A percentile compares a stretch with the other conserved stretches of the same genome.
phyloP scores from a whole-genome alignment of 2,888 invertebrate species.

The Cepaea hortensis region DNA sequence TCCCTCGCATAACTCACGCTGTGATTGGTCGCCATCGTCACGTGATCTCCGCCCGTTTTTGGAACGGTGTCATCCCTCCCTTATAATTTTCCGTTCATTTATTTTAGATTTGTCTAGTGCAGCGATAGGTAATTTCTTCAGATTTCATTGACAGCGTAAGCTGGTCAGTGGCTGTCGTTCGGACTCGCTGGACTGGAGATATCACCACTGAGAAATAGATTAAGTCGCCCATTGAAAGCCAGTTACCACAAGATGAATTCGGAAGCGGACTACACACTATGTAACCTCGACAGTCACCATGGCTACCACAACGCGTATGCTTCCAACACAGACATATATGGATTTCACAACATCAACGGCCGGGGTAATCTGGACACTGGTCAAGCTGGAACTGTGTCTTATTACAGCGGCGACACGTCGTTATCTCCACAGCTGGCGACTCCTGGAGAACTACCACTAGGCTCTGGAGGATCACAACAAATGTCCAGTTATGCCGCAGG shows the following conservation, averaged over 20 bases:
- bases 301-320: constrained; percentile 35
- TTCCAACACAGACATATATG: constrained; percentile 33
- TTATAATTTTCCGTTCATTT: constrained; percentile 72
- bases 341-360: constrained; percentile 38
- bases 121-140: constrained; percentile 68
- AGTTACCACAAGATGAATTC: constrained; percentile 66
- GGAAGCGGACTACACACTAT: constrained; percentile 73
- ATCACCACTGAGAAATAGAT: constrained; percentile 35
- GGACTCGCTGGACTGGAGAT: constrained; percentile 18
- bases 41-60: constrained; percentile 64
- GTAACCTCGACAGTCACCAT: constrained; percentile 73
- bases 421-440: constrained; percentile 45
- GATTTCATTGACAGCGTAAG: constrained; percentile 33
- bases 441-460: constrained; percentile 39
- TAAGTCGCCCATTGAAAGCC: not conserved
- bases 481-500: constrained; percentile 9
- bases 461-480: constrained; percentile 27
- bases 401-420: constrained; percentile 26
- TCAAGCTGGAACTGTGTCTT: constrained; percentile 13
- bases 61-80: constrained; percentile 70
- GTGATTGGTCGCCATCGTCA: constrained; percentile 57
- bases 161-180: not conserved
- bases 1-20: constrained; percentile 16
- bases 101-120: constrained; percentile 72
- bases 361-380: constrained; percentile 38